Percentiles rank a stretch among this genome's conserved stretches.
Conservation (phyloP, 2,888 invertebrate genomes). For the Campoletis raptor region DNA sequence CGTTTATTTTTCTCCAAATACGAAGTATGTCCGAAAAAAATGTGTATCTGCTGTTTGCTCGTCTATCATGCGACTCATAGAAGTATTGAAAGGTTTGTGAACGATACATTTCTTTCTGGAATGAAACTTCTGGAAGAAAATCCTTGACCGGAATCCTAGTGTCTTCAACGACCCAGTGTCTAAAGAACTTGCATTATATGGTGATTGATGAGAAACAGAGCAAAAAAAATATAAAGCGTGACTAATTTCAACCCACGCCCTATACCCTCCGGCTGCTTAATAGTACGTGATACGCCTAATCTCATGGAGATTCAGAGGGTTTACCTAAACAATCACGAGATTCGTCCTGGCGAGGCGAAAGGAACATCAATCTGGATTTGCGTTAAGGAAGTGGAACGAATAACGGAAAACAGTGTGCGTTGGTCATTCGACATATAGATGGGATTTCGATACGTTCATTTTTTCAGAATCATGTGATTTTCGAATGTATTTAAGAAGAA, state of each 20-base stretch:
- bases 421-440: not conserved
- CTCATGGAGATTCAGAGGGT: slow-evolving; percentile 41
- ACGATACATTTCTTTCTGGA: not conserved
- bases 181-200: not conserved
- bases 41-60: too few species aligned
- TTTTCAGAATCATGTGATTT: not conserved
- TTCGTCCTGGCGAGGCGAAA: slow-evolving; percentile 72
- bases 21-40: too few species aligned
- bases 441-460: not conserved
- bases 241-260: slow-evolving; percentile 28
- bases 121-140: not conserved
- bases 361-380: slow-evolving; percentile 80
- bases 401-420: not conserved
- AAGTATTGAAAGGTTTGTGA: too few species aligned
- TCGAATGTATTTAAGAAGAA: not conserved
- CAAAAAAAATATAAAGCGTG: slow-evolving; percentile 34
- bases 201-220: not conserved
- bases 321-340: slow-evolving; percentile 74
- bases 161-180: not conserved
- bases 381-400: slow-evolving; percentile 16
- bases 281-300: slow-evolving; percentile 29
- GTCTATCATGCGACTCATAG: too few species aligned
- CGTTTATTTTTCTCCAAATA: too few species aligned
- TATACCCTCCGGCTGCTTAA: not conserved
- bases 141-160: not conserved